Evolutionary conservation across 2,113 vertebrate genomes (phyloP).

Genomic region (Herpetotheres cachinnans): DNA sequence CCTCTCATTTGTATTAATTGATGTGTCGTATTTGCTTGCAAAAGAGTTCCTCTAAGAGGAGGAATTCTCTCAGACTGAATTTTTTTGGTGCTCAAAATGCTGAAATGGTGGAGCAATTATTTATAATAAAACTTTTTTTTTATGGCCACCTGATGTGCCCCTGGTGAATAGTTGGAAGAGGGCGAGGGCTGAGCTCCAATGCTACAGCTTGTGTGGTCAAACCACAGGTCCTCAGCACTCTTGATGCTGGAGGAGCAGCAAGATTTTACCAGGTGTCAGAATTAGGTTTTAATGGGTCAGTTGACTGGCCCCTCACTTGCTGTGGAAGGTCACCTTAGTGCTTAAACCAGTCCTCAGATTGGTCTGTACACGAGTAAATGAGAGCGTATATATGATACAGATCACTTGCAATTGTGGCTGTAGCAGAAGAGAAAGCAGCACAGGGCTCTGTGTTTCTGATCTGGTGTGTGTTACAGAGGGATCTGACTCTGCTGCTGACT

Average conservation of each 20-base stretch:
- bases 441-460: neutral
- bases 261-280: neutral
- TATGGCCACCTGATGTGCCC: neutral
- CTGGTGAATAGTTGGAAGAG: neutral
- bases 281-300: neutral
- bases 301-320: neutral
- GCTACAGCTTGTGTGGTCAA: neutral
- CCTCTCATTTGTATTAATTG: neutral
- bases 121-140: neutral
- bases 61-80: neutral
- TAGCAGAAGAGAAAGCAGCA: neutral
- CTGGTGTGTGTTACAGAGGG: neutral
- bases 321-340: neutral
- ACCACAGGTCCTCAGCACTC: neutral
- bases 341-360: neutral
- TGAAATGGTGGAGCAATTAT: neutral
- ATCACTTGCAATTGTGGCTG: neutral
- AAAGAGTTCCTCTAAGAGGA: neutral
- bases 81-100: neutral
- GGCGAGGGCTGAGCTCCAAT: neutral
- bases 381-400: rapidly evolving
- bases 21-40: neutral
- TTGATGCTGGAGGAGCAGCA: neutral
- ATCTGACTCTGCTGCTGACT: neutral
- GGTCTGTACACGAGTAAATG: neutral